Conservation (phyloP, 2,888 invertebrate species). For the Callyntrura sp. region DNA sequence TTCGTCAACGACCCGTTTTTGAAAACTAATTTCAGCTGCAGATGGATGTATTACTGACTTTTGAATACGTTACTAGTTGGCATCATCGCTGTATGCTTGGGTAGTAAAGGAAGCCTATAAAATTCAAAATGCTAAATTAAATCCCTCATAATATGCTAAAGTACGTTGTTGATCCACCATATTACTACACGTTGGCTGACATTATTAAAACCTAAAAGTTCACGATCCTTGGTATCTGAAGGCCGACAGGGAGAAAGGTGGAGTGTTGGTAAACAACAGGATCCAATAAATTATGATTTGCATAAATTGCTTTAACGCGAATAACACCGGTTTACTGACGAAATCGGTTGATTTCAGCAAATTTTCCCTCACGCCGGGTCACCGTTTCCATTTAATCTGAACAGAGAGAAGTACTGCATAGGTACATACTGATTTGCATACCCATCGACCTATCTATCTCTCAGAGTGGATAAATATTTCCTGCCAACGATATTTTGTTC, state of each 20-base stretch:
- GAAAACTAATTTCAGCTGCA: too few relatives aligned
- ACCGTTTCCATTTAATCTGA: conserved; percentile 44
- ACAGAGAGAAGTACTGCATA: conserved; percentile 17
- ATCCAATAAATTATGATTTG: conserved; percentile 46
- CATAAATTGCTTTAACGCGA: conserved; percentile 38
- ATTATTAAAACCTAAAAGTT: too few relatives aligned
- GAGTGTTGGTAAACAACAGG: background rate
- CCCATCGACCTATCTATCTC: too few relatives aligned
- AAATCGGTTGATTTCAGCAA: conserved; percentile 17
- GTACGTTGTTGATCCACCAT: too few relatives aligned
- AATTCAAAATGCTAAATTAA: background rate
- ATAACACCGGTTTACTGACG: background rate
- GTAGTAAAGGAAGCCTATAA: background rate
- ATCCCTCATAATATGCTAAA: too few relatives aligned
- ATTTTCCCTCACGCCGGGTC: background rate
- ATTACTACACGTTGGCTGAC: too few relatives aligned
- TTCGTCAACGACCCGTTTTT: too few relatives aligned
- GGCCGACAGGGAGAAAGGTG: background rate
- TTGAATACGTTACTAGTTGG: too few relatives aligned
- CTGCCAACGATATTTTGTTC: background rate
- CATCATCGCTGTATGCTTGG: too few relatives aligned
- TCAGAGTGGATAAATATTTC: conserved; percentile 4
- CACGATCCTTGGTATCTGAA: too few relatives aligned
- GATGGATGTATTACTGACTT: too few relatives aligned
- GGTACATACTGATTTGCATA: background rate